phyloP scores from a whole-genome alignment of 2,888 invertebrate species.

The Eurytoma adleriae region DNA sequence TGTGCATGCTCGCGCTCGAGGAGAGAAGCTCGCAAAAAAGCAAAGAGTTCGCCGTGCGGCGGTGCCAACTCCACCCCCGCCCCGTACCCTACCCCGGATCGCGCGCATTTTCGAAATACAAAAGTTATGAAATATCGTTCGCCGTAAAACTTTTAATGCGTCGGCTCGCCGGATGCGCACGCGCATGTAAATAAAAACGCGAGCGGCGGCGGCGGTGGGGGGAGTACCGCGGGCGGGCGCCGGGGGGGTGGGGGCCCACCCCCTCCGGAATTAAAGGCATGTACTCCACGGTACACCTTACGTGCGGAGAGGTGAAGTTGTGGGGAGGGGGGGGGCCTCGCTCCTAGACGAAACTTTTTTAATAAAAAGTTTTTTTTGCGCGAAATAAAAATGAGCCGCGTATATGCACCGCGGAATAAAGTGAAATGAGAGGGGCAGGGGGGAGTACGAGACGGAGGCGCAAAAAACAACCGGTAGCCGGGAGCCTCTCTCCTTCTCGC shows the following conservation, averaged over 20 bases:
- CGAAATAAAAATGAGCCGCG: conserved; percentile 69
- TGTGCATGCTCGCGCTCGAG: background rate
- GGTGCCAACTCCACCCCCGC: background rate
- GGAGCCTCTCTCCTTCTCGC: too few relatives aligned
- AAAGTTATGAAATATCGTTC: conserved; percentile 75
- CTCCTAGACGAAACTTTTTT: conserved; percentile 70
- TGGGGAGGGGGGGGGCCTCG: background rate
- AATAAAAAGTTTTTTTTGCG: conserved; percentile 73
- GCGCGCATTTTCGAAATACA: conserved; percentile 73
- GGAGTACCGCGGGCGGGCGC: background rate
- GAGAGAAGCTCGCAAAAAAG: conserved; percentile 17
- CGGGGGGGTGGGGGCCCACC: background rate
- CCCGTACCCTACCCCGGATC: background rate
- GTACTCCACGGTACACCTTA: conserved; percentile 29
- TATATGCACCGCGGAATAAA: conserved; percentile 30
- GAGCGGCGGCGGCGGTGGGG: conserved; percentile 21
- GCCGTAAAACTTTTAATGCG: conserved; percentile 75
- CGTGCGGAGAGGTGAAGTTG: background rate
- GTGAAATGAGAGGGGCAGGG: conserved; percentile 49
- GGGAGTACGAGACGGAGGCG: background rate
- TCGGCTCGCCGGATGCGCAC: conserved; percentile 60
- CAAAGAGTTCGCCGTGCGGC: background rate
- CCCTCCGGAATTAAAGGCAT: conserved; percentile 24
- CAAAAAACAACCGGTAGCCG: conserved; percentile 25
- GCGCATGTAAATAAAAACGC: conserved; percentile 47